Conservation (phyloP, 1,140 invertebrate species). For the Microplitis mediator region DNA sequence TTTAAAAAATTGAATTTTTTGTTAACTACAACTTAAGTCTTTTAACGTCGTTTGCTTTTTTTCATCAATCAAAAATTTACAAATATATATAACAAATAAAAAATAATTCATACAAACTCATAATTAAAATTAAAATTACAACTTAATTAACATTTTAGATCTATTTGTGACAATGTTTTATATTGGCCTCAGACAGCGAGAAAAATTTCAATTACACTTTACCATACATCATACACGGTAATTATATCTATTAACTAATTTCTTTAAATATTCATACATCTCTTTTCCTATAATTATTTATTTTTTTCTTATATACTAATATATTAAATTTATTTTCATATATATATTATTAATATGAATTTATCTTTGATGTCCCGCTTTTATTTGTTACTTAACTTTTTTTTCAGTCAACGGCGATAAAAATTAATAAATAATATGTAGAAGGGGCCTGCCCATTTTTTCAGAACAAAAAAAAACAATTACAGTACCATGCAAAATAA, state of each 20-base stretch:
- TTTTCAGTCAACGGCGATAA: slow-evolving; percentile 36
- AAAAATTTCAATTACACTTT: slow-evolving; percentile 18
- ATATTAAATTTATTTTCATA: background rate
- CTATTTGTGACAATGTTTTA: slow-evolving; percentile 3
- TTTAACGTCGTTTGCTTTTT: too few species aligned
- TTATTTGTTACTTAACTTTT: background rate
- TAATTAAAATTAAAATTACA: background rate
- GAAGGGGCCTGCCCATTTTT: slow-evolving; percentile 28
- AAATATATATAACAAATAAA: too few species aligned
- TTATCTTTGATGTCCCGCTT: background rate
- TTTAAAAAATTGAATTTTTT: too few species aligned
- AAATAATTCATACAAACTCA: background rate
- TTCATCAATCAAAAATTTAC: too few species aligned
- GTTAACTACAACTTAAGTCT: too few species aligned
- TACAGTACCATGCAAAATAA: background rate
- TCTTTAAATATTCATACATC: slow-evolving; percentile 11
- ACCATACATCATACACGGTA: slow-evolving; percentile 15
- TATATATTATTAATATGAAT: slow-evolving; percentile 4
- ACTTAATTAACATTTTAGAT: background rate
- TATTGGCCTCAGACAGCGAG: slow-evolving; percentile 27
- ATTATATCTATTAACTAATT: slow-evolving; percentile 10
- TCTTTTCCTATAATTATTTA: background rate
- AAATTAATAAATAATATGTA: slow-evolving; percentile 24
- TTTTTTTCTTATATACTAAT: background rate
- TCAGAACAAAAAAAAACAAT: background rate